Base-by-base conservation (phyloP, 2,888 invertebrate species). In the Drosophila nr. perissopoda region DNA sequence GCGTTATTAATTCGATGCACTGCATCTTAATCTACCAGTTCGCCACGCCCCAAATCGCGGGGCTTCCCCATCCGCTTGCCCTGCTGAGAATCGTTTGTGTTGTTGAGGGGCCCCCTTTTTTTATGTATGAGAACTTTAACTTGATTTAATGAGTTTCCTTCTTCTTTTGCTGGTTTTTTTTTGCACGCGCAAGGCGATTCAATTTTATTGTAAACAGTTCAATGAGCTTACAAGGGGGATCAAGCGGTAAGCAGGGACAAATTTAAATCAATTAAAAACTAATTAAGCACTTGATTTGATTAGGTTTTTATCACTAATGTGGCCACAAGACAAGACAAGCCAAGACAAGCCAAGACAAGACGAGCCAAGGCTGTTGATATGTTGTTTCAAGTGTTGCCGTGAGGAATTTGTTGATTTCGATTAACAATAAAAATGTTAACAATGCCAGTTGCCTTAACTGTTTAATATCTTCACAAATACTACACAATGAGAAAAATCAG, bases 1-100 rank as follows among this genome's bases (percentile, higher is more conserved):
- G 76, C 73, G 75, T 88, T 84, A 85, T 88, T 85, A 89, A 89
- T 88, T 89, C 67, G 64, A 82, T 60, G 74, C 63, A 78, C 60
- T 80, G 82, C 88, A 75, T 79, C 85, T 87, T 76, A 74, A 87
- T 84, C 87, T 75, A 56, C 66, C 65, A 66, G 21, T 38, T 21
- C 21, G 4, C n/a, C 46, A 33, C 25, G 46, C 59, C 52, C 46
- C 70, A 5, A 16, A 16, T 10, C 21, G 16, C 29, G 42, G 1
- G 11, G 5, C 7, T 7, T 46, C 53, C 52, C 38, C 59, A 0
- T 36, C 46, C n/a, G 33, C 7, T 36, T 8, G 42, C 64, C 53
- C 49, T 80, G 70, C 70, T 81, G 88, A 64, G 79, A 83, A 79
- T 69, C 56, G 63, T 59, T 69, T 58, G 27, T 13, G 4, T 13